Evolutionary conservation across 1,140 invertebrate genomes (phyloP).

Genomic region (Sitobion miscanthi): DNA sequence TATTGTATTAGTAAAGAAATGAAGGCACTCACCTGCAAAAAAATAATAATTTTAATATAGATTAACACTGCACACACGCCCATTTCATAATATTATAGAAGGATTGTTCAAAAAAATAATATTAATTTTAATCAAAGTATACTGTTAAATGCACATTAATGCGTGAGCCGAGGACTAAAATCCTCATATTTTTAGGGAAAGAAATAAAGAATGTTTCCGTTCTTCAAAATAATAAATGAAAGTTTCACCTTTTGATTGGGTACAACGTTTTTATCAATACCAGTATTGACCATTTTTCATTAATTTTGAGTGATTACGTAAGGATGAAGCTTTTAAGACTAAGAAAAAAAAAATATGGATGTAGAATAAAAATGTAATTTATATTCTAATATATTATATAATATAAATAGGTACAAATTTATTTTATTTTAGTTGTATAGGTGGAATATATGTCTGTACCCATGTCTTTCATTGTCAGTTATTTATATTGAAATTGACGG

Average conservation of each 20-base stretch:
- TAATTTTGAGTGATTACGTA: background rate
- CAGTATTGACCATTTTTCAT: background rate
- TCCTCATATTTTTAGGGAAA: background rate
- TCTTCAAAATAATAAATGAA: background rate
- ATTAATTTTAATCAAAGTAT: background rate
- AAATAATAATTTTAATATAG: conserved; percentile 2
- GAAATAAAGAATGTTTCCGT: background rate
- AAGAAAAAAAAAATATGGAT: background rate
- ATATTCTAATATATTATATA: background rate
- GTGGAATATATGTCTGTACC: no score
- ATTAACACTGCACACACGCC: background rate
- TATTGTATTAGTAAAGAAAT: background rate
- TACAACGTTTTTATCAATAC: background rate
- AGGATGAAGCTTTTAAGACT: background rate
- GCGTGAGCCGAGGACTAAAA: background rate
- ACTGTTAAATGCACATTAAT: background rate
- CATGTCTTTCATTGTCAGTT: no score
- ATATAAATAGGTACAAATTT: no score
- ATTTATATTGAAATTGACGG: no score
- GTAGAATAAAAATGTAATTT: background rate
- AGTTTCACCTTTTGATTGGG: no score
- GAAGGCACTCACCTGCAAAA: background rate
- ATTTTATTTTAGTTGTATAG: no score
- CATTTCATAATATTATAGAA: no score
- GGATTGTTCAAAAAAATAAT: background rate